Evolutionary conservation across 2,797 vertebrate genomes (phyloP), one percentile per base, ranked within the genome.

Genomic region (Diceros bicornis): DNA sequence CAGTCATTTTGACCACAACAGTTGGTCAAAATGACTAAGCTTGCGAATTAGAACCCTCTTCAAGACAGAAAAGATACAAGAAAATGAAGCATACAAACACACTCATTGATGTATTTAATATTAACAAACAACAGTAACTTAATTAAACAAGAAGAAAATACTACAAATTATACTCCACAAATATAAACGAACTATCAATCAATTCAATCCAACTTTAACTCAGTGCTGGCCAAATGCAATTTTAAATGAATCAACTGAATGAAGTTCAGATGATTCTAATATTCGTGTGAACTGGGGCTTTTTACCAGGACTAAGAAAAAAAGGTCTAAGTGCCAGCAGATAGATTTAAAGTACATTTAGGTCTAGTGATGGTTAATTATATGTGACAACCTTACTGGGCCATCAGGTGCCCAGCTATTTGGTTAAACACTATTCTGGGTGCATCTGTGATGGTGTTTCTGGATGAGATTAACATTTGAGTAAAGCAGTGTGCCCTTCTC

Each of bases 61-160:
- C 14, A 81, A 90, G 16, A 90, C n/a, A 68, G 81, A 85, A 71
- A 81, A 12, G 34, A 91, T 4, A 71, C 11, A 84, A 91, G 57
- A 93, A 89, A 81, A 86, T 50, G 16, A 75, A 87, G 29, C 11
- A 20, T 29, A 52, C n/a, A 87, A 29, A 95, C 7, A 91, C 4
- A 84, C 14, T 57, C 8, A 20, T 1, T 85, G 52, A 71, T 21
- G 27, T 13, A 92, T 44, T 88, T 92, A 66, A 44, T 72, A 59
- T 4, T 62, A 59, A 88, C 44, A 71, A 95, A 55, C 32, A 77
- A 62, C 6, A 78, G 41, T 64, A 32, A 27, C 32, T 68, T 74
- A 72, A 78, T 78, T 82, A 89, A 72, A 13, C 10, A 32, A 61
- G 37, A 87, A 93, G 11, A 94, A 97, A 93, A 94, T 27, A 52